These are phyloP conservation scores for Casuarius casuarius DNA, from an alignment of 2,113 vertebrate species.

Conservation along the genomic window DNA sequence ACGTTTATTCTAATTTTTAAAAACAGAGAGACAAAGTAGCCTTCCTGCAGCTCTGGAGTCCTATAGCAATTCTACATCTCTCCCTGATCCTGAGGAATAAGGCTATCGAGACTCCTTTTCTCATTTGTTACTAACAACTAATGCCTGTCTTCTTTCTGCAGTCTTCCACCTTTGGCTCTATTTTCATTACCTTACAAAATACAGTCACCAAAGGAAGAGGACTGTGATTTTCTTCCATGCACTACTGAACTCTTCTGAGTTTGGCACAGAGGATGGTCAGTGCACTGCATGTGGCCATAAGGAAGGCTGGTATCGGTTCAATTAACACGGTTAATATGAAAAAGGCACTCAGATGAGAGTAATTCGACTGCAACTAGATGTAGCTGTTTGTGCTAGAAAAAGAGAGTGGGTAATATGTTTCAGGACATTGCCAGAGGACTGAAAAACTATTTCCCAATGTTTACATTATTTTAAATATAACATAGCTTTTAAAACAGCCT, in stretches of 20 bases:
- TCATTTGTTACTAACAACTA: background rate
- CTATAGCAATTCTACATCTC: background rate
- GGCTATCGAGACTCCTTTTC: background rate
- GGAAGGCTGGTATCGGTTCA: background rate
- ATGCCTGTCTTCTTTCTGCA: rapidly evolving
- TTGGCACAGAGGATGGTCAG: background rate
- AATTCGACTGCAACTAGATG: background rate
- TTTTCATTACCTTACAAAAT: background rate
- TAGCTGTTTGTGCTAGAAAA: background rate
- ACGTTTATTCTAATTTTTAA: background rate
- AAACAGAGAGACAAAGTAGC: background rate
- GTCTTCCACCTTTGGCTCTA: background rate
- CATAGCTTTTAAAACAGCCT: background rate
- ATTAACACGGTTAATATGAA: background rate
- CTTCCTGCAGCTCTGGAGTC: background rate
- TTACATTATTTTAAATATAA: background rate
- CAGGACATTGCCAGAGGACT: background rate
- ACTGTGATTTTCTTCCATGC: background rate
- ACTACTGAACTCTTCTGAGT: background rate
- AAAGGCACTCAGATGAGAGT: background rate
- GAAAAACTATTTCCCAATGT: background rate
- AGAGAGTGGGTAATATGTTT: background rate
- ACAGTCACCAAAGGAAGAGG: background rate
- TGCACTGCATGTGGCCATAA: background rate
- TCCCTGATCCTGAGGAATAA: background rate